phyloP scores from a whole-genome alignment of 2,113 vertebrate genomes.

The Bucco capensis region DNA sequence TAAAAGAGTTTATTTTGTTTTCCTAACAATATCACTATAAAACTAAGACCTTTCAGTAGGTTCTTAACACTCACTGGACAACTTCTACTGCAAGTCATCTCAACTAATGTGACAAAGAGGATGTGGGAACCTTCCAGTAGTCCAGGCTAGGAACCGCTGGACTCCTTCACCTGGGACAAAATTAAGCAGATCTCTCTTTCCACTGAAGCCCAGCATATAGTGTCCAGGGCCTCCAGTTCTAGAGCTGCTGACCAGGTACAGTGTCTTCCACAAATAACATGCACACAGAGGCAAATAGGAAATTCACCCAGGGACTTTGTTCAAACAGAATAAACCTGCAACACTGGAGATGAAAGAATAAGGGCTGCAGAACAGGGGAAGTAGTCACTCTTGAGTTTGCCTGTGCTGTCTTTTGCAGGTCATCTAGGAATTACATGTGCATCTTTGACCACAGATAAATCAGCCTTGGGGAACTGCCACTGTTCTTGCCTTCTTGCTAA shows the following conservation, averaged over 20 bases:
- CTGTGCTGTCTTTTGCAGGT: not conserved
- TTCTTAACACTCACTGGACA: constrained; percentile 83
- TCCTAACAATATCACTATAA: constrained; percentile 68
- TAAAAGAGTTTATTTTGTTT: constrained; percentile 48
- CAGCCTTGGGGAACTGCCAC: not conserved
- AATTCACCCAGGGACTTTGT: constrained; percentile 86
- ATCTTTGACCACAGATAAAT: not conserved
- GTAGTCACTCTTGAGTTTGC: not conserved
- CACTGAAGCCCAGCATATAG: constrained; percentile 87
- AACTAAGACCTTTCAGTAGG: constrained; percentile 77
- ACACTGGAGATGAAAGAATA: constrained; percentile 66
- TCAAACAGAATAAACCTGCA: constrained; percentile 75
- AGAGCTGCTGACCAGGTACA: constrained; percentile 89
- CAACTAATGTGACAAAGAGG: constrained; percentile 83
- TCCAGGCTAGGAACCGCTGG: constrained; percentile 95
- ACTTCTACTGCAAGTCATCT: constrained; percentile 77
- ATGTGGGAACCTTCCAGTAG: constrained; percentile 94
- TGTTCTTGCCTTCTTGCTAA: accelerated
- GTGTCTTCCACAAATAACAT: constrained; percentile 95
- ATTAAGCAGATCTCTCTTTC: constrained; percentile 94
- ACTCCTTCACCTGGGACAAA: constrained; percentile 91
- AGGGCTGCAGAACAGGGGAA: constrained; percentile 69
- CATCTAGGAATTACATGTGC: not conserved
- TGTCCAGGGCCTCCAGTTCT: constrained; percentile 93
- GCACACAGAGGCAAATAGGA: constrained; percentile 96